phyloP scores from a whole-genome alignment of 2,797 vertebrate genomes.

The Leucoraja ocellata region DNA sequence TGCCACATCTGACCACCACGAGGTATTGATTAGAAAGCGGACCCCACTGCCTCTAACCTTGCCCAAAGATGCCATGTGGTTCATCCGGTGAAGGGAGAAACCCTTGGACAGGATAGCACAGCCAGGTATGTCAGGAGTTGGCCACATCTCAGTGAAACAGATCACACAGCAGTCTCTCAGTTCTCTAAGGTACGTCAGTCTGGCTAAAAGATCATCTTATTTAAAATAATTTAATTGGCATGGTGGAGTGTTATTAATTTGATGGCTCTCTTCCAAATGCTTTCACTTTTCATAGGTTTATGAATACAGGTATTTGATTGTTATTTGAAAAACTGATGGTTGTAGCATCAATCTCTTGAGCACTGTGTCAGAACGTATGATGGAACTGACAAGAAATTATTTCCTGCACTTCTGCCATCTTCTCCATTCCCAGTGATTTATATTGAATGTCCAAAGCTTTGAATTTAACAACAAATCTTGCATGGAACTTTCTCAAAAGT shows the following conservation, averaged over 20 bases:
- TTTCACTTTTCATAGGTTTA: neutral
- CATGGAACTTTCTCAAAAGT: neutral
- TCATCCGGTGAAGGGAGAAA: too few relatives aligned
- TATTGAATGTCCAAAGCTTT: too few relatives aligned
- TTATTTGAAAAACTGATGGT: neutral
- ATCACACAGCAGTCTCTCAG: too few relatives aligned
- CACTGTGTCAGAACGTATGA: neutral
- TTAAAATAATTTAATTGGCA: neutral
- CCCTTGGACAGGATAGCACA: too few relatives aligned
- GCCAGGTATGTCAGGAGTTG: too few relatives aligned
- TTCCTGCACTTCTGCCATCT: neutral
- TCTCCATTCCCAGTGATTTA: neutral
- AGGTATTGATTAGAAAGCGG: too few relatives aligned
- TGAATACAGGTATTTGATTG: neutral
- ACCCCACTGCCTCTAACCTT: too few relatives aligned
- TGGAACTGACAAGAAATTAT: neutral
- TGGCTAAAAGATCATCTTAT: neutral
- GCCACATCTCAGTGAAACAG: too few relatives aligned
- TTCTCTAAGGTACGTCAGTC: too few relatives aligned
- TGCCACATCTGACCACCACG: too few relatives aligned
- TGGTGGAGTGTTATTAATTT: neutral
- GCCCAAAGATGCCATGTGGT: too few relatives aligned
- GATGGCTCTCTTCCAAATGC: neutral
- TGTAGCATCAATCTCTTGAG: neutral
- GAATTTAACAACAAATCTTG: neutral